Conservation (phyloP, 2,888 invertebrate species). For the Mimachlamys varia region DNA sequence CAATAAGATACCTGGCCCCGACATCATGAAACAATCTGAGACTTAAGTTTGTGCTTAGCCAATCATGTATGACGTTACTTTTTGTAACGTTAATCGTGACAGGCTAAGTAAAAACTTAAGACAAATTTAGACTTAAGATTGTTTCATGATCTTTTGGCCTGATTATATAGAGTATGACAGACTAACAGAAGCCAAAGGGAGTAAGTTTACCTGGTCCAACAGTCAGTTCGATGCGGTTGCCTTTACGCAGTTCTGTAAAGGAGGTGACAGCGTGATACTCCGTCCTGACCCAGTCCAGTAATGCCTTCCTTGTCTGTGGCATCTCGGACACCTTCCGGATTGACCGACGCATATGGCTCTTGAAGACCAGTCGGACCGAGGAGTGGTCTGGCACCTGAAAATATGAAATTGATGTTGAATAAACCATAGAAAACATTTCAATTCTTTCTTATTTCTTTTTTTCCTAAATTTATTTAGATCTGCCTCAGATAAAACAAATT, state of each 20-base stretch:
- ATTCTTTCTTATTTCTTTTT: neutral
- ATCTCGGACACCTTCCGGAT: slow-evolving; percentile 42
- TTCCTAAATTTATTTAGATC: neutral
- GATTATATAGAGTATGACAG: too few species aligned
- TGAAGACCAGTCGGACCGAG: slow-evolving; percentile 43
- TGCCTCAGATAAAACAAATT: too few species aligned
- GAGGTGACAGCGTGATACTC: slow-evolving; percentile 67
- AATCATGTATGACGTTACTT: too few species aligned
- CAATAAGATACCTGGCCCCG: too few species aligned
- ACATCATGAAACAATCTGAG: too few species aligned
- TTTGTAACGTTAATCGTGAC: too few species aligned
- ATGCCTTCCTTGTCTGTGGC: slow-evolving; percentile 49
- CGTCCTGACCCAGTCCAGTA: slow-evolving; percentile 61
- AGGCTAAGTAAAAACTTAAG: too few species aligned
- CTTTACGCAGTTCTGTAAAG: slow-evolving; percentile 62
- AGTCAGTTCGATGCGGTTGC: slow-evolving; percentile 64
- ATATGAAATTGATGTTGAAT: neutral
- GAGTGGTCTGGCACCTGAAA: slow-evolving; percentile 50
- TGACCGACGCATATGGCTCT: slow-evolving; percentile 35
- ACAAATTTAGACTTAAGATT: too few species aligned
- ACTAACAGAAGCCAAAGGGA: neutral
- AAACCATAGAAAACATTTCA: neutral
- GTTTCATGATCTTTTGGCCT: too few species aligned
- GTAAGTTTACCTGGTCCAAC: slow-evolving; percentile 67
- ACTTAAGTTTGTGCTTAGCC: too few species aligned